Conservation (phyloP, 2,113 vertebrate genomes). For the Callithrix jacchus region DNA sequence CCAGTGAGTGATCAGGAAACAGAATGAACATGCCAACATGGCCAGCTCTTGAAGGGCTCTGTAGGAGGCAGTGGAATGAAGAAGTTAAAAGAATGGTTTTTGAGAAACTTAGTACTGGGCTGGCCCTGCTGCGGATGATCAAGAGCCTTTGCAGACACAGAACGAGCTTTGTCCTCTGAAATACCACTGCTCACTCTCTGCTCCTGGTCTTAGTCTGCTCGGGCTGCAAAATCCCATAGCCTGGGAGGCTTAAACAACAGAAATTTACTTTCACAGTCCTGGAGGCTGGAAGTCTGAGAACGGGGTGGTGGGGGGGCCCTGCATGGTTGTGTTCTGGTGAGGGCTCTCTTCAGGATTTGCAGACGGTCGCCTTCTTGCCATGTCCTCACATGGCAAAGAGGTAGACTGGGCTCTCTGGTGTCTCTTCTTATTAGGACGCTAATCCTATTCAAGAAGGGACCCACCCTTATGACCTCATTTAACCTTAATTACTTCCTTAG, state of each 20-base stretch:
- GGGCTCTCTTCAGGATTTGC: not conserved
- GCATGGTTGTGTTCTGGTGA: rapidly evolving
- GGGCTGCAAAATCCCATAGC: not conserved
- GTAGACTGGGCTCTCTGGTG: not conserved
- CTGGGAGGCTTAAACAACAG: not conserved
- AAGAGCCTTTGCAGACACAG: not conserved
- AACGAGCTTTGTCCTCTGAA: not conserved
- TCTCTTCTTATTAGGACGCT: not conserved
- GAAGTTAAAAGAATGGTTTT: not conserved
- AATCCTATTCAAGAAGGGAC: not conserved
- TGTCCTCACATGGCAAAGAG: not conserved
- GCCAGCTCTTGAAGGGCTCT: conserved; percentile 31
- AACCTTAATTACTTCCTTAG: not conserved
- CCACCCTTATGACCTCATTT: not conserved
- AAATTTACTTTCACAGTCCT: not conserved
- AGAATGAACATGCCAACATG: not conserved
- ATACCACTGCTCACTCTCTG: not conserved
- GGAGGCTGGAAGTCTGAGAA: not conserved
- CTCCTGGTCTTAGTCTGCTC: not conserved
- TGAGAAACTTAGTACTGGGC: not conserved
- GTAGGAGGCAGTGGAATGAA: not conserved
- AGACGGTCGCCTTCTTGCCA: not conserved
- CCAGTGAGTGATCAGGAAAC: not conserved
- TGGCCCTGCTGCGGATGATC: not conserved
- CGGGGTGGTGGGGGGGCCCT: not conserved